Evolutionary conservation across 2,888 invertebrate genomes (phyloP).

Genomic region (Chloroclystis v-ata): DNA sequence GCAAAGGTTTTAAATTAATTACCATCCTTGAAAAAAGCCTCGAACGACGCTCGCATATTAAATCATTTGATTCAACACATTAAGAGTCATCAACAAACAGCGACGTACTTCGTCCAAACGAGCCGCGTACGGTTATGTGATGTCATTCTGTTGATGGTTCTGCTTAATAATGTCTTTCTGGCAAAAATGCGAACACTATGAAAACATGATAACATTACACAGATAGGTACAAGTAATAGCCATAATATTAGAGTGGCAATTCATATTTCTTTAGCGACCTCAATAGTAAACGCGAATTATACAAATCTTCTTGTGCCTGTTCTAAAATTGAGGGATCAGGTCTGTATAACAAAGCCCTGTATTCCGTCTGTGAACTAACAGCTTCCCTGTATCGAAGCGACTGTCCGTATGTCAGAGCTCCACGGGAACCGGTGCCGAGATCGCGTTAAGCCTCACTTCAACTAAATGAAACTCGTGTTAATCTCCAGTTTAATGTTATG

Average conservation of each 20-base stretch:
- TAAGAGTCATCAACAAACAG: constrained; percentile 9
- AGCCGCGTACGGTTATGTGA: constrained; percentile 4
- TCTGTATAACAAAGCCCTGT: no score
- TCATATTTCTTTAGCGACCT: no score
- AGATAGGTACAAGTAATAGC: no score
- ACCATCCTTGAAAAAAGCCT: not conserved
- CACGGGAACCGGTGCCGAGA: not conserved
- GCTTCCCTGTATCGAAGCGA: constrained; percentile 5
- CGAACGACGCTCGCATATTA: not conserved
- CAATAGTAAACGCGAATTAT: no score
- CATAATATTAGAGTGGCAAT: no score
- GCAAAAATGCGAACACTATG: not conserved
- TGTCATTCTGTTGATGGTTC: constrained; percentile 11
- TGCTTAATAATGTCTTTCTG: constrained; percentile 5
- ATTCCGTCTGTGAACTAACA: constrained; percentile 16
- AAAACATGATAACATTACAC: not conserved
- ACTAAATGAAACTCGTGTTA: not conserved
- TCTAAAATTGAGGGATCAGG: no score
- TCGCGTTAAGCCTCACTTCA: not conserved
- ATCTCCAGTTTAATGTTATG: not conserved
- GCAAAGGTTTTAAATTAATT: not conserved
- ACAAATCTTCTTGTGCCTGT: no score
- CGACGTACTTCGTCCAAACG: constrained; percentile 14
- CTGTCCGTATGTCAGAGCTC: not conserved
- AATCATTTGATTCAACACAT: constrained; percentile 15